Percentiles rank a stretch among this genome's conserved stretches.
Conservation (phyloP, 2,113 vertebrate species). For the Beaufortia kweichowensis region DNA sequence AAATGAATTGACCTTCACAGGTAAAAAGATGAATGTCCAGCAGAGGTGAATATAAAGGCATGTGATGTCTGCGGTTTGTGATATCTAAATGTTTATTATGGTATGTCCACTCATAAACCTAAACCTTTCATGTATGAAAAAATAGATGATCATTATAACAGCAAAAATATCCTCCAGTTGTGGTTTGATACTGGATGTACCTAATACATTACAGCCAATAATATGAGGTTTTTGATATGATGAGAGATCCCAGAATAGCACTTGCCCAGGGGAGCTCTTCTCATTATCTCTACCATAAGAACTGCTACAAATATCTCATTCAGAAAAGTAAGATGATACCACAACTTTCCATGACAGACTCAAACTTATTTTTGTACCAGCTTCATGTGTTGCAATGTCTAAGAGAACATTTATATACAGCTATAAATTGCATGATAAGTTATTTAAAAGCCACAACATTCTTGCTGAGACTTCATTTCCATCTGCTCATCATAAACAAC, state of each 20-base stretch:
- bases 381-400: neutral
- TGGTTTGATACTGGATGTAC: neutral
- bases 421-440: slow-evolving; percentile 36
- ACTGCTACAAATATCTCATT: neutral
- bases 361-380: neutral
- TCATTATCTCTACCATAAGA: neutral
- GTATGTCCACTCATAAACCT: neutral
- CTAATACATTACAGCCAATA: neutral
- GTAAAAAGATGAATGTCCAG: slow-evolving; percentile 50
- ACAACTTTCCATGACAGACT: neutral
- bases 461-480: slow-evolving; percentile 9
- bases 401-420: slow-evolving; percentile 33
- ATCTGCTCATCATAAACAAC: neutral
- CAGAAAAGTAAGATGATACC: neutral
- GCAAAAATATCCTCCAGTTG: too few species aligned
- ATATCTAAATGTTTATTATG: neutral
- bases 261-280: neutral
- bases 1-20: slow-evolving; percentile 67
- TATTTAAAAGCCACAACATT: slow-evolving; percentile 22
- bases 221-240: neutral
- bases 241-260: neutral
- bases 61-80: slow-evolving; percentile 7
- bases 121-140: too few species aligned
- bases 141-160: too few species aligned
- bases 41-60: slow-evolving; percentile 10